These are phyloP conservation scores for Martes martes DNA, from an alignment of 2,113 vertebrate genomes.

Conservation along the genomic window DNA sequence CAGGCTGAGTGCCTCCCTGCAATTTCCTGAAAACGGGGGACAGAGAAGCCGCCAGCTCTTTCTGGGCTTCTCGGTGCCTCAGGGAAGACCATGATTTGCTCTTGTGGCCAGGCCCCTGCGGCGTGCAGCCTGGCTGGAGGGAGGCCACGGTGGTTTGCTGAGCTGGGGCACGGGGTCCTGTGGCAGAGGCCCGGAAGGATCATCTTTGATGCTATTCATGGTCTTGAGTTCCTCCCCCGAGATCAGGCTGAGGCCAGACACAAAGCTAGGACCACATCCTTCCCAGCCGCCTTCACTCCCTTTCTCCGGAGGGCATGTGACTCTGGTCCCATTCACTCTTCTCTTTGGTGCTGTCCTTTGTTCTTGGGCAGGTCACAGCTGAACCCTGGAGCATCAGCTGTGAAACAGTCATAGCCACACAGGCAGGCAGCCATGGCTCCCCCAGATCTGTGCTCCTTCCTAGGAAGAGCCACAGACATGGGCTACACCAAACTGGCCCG, in stretches of 20 bases:
- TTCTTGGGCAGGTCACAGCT: not conserved
- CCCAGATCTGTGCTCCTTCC: not conserved
- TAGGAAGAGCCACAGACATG: rapidly evolving
- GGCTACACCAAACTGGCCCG: not conserved
- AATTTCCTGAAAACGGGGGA: constrained; percentile 45
- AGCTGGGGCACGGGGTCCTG: not conserved
- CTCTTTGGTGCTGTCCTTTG: not conserved
- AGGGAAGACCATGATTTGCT: not conserved
- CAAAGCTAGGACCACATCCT: not conserved
- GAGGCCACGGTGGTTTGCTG: not conserved
- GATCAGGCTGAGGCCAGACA: not conserved
- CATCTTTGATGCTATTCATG: not conserved
- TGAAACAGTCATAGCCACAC: not conserved
- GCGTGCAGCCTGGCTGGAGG: rapidly evolving
- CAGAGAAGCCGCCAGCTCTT: not conserved
- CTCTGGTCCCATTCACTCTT: not conserved
- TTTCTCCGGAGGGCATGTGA: not conserved
- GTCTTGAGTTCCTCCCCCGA: no score
- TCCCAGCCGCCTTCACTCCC: not conserved
- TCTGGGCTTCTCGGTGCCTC: not conserved
- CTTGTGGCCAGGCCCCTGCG: not conserved
- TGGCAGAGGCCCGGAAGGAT: not conserved
- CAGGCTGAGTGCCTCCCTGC: not conserved
- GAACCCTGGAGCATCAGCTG: not conserved
- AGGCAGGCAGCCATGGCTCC: rapidly evolving